Evolutionary conservation across 2,113 vertebrate species (phyloP), one percentile per base, ranked within the genome.

Genomic region (Meriones unguiculatus): DNA sequence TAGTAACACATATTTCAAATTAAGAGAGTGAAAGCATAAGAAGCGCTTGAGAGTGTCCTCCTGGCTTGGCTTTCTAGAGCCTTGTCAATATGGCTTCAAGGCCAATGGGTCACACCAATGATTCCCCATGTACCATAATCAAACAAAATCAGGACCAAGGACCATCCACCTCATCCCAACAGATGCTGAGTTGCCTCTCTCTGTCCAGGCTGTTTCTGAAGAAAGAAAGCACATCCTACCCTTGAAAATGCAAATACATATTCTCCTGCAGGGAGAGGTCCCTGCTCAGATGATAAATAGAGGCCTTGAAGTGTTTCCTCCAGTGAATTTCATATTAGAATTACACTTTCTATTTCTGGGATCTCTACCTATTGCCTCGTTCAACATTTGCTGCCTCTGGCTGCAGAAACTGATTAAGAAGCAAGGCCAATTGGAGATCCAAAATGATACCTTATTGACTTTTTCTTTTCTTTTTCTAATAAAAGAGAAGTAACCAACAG

Each of bases 241-340:
- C 67, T 88, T 93, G 73, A 95, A 97, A 97, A 97, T 97, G 95
- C 95, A 98, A 98, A 96, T 95, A 92, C 62, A 54, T 69, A 78
- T 77, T 59, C 64, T 35, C n/a, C 57, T 7, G 65, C 20, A 38
- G 46, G 46, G 46, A 46, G 85, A 96, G 88, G n/a, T 10, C 10
- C 81, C 59, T 54, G 30, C 65, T 92, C 88, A 92, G 88, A 92
- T 97, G 96, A 97, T 95, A 94, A 97, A 97, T 89, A 73, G 92
- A 95, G 52, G 70, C 95, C 90, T 95, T 95, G 91, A 95, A 97
- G 91, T 95, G 81, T 81, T 96, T 91, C 54, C 95, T 97, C 80
- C 82, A 57, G 90, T 80, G 94, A 97, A 94, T 98, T 95, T 75
- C 90, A 52, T 93, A 91, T 96, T 91, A 89, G 96, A 98, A 97